These are phyloP conservation scores for Acrossocheilus fasciatus DNA, from an alignment of 2,797 vertebrate species.

Conservation along the genomic window DNA sequence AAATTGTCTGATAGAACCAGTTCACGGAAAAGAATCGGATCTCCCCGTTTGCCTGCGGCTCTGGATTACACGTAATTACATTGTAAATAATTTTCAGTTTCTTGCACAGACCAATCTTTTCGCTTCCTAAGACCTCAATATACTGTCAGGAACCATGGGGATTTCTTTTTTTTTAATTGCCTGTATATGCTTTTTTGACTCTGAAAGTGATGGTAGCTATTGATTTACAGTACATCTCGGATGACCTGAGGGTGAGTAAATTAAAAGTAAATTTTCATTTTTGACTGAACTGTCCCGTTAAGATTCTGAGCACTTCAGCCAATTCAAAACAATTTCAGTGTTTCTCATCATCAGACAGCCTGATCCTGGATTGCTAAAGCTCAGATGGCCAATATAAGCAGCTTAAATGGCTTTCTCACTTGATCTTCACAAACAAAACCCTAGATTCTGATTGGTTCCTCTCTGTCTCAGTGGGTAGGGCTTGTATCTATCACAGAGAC, in stretches of 20 bases:
- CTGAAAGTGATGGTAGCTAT: neutral
- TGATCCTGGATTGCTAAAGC: slow-evolving; percentile 23
- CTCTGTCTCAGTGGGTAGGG: neutral
- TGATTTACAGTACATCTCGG: neutral
- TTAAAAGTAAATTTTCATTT: neutral
- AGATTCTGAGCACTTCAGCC: neutral
- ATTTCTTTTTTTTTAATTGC: neutral
- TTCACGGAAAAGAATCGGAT: neutral
- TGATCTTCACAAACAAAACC: slow-evolving; percentile 18
- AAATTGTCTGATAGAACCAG: neutral
- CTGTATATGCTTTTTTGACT: neutral
- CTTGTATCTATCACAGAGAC: slow-evolving; percentile 22
- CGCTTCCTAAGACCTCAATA: neutral
- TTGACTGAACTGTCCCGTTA: slow-evolving; percentile 1
- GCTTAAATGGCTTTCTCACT: slow-evolving; percentile 34
- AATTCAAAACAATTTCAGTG: slow-evolving; percentile 15
- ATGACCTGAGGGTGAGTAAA: neutral
- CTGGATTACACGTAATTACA: neutral
- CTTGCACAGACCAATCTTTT: neutral
- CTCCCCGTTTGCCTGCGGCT: neutral
- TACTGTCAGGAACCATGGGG: neutral
- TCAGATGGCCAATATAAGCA: slow-evolving; percentile 25
- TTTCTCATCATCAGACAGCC: slow-evolving; percentile 7
- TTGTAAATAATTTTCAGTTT: neutral
- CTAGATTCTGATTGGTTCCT: slow-evolving; percentile 12